Base-by-base conservation (phyloP, 2,888 invertebrate species). In the Leptinotarsa haldemani region DNA sequence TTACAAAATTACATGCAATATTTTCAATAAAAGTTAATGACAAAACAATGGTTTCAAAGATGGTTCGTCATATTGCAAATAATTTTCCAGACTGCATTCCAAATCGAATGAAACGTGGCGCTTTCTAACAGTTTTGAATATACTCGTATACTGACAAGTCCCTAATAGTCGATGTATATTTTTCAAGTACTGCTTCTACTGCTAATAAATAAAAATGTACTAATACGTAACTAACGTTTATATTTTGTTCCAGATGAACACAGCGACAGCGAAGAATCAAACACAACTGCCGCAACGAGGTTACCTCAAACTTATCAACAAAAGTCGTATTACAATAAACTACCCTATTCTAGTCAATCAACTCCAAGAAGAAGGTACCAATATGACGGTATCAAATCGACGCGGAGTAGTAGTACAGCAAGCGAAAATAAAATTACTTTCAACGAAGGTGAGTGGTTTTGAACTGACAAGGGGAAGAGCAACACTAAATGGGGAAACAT, bases 361-460 rank as follows among this genome's bases (percentile, higher is more conserved):
- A 86, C 86, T 53, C 88, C 87, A 25, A 84, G 84, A 63, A 81
- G 85, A 75, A 82, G 85, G 77, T 86, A 83, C 80, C 85, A 85
- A 67, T 80, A 84, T 74, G 85, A 86, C 73, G 83, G 85, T 75
- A 81, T 83, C 72, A 87, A 87, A 78, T 86, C 86, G 22, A 87
- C 87, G 22, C 82, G 88, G 73, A 87, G 87, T 65, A 87, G 85
- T 76, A 87, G 87, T 76, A 87, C 86, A 61, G 83, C 87, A 65
- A 87, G 88, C 58, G 89, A 89, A 78, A 88, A 87, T 40, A 90
- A 90, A 83, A 88, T 89, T 78, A 88, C 88, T 46, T 90, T 90
- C 84, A 89, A 90, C 84, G 90, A 90, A 86, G 88, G 88, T 88
- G 80, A 81, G 81, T 73, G 3, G 2, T 20, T 22, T 30, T 46